A percentile compares a stretch with the other conserved stretches of the same genome.
phyloP scores from a whole-genome alignment of 2,888 invertebrate genomes.

The Pemphredon lugubris region DNA sequence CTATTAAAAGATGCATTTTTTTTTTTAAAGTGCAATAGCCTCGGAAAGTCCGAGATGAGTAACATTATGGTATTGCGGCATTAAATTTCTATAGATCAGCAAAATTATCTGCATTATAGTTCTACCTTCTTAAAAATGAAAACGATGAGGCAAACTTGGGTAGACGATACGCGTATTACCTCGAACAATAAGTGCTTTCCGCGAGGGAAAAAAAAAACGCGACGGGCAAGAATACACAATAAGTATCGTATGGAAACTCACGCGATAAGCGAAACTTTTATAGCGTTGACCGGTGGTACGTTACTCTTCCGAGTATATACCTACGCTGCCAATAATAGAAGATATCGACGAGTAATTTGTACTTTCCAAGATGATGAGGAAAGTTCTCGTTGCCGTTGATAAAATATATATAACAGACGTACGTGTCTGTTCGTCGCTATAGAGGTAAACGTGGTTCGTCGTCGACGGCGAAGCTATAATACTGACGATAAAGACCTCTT shows the following conservation, averaged over 20 bases:
- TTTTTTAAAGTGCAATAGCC: too few relatives aligned
- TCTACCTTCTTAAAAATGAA: too few relatives aligned
- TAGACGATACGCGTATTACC: too few relatives aligned
- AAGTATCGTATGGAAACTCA: slow-evolving; percentile 32
- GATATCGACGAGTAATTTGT: slow-evolving; percentile 64
- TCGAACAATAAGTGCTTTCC: slow-evolving; percentile 10
- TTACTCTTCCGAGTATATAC: slow-evolving; percentile 16
- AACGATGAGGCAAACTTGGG: too few relatives aligned
- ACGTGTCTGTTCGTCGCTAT: slow-evolving; percentile 59
- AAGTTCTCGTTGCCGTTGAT: slow-evolving; percentile 58
- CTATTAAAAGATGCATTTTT: too few relatives aligned
- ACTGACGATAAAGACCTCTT: slow-evolving; percentile 7
- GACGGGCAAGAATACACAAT: slow-evolving; percentile 16
- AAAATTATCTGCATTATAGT: too few relatives aligned
- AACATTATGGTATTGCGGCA: too few relatives aligned
- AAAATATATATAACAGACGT: slow-evolving; percentile 53
- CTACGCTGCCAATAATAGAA: slow-evolving; percentile 48
- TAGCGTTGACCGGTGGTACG: slow-evolving; percentile 13
- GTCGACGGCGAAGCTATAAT: neutral
- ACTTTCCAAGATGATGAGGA: slow-evolving; percentile 61
- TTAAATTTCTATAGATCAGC: too few relatives aligned
- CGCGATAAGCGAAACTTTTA: slow-evolving; percentile 27
- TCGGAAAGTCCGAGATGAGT: neutral
- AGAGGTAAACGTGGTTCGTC: slow-evolving; percentile 39
- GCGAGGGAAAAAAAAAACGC: slow-evolving; percentile 6